Evolutionary conservation across 2,797 vertebrate species (phyloP).

Genomic region (Labeo calbasu): DNA sequence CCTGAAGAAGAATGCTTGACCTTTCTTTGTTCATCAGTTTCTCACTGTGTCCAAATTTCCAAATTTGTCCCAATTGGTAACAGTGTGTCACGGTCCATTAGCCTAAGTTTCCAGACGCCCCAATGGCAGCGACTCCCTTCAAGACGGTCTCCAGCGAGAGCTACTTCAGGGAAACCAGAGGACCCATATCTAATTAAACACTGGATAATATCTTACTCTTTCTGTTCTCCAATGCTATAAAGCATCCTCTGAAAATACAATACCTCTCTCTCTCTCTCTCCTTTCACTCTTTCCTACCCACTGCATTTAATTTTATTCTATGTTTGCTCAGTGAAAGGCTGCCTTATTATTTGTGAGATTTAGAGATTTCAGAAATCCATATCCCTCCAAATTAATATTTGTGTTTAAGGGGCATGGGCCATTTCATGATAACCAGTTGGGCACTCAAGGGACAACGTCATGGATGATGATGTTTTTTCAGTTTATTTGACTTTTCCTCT

Average conservation of each 20-base stretch:
- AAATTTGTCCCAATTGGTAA: constrained; percentile 11
- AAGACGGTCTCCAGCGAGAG: constrained; percentile 24
- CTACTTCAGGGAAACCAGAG: constrained; percentile 27
- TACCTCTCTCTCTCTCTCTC: constrained; percentile 8
- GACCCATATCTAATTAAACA: constrained; percentile 49
- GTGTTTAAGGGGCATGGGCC: constrained; percentile 14
- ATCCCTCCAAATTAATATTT: constrained; percentile 41
- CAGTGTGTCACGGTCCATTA: constrained; percentile 25
- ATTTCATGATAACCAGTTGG: constrained; percentile 21
- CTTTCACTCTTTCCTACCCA: background rate
- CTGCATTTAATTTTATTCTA: constrained; percentile 34
- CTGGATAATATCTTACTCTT: constrained; percentile 21
- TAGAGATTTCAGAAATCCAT: constrained; percentile 43
- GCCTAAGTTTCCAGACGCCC: constrained; percentile 1
- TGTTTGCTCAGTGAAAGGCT: constrained; percentile 42
- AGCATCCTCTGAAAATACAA: background rate
- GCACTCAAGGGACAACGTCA: background rate
- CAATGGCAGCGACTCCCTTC: constrained; percentile 8
- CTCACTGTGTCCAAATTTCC: constrained; percentile 13
- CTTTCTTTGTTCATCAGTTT: constrained; percentile 12
- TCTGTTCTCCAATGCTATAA: constrained; percentile 23
- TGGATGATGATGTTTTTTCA: background rate
- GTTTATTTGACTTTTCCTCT: background rate
- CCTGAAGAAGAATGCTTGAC: background rate
- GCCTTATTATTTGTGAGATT: constrained; percentile 50